Conservation (phyloP, 2,888 invertebrate genomes). For the Pheosia tremula region DNA sequence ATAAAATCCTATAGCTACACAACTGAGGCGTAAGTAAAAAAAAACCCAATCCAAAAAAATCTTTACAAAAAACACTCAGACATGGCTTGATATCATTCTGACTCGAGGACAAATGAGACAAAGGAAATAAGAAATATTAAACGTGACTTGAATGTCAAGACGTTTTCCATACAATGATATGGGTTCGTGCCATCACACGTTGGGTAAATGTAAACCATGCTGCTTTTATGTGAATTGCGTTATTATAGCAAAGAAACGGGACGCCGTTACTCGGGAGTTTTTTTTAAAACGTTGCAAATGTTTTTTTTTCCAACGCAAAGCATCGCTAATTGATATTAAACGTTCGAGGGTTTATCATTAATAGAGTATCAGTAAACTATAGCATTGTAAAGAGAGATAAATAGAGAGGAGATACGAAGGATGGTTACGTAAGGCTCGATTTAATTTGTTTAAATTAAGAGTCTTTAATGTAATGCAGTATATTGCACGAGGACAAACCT, state of each 20-base stretch:
- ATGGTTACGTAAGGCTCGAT: not conserved
- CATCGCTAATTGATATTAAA: conserved; percentile 24
- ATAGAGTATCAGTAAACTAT: conserved; percentile 11
- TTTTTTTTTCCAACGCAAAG: conserved; percentile 14
- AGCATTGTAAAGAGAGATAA: conserved; percentile 7
- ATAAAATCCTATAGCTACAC: not conserved
- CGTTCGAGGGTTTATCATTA: conserved; percentile 6
- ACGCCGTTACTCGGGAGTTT: conserved; percentile 48
- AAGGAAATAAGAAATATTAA: conserved; percentile 83
- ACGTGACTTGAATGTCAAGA: conserved; percentile 78
- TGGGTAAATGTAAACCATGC: conserved; percentile 62
- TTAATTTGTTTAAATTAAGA: conserved; percentile 6
- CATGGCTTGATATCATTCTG: conserved; percentile 69
- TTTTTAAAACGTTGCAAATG: conserved; percentile 46
- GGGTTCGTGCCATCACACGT: conserved; percentile 57
- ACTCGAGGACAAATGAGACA: conserved; percentile 78
- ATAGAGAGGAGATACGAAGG: conserved; percentile 3
- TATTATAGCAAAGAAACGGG: conserved; percentile 57
- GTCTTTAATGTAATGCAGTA: conserved; percentile 8
- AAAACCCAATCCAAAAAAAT: conserved; percentile 46
- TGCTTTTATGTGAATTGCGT: conserved; percentile 65
- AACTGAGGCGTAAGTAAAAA: conserved; percentile 45
- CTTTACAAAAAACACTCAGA: conserved; percentile 63
- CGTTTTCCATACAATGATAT: conserved; percentile 67
- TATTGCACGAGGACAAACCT: not conserved